These are phyloP conservation scores for Aleiodes alternator DNA, from an alignment of 2,888 invertebrate species.

Conservation along the genomic window DNA sequence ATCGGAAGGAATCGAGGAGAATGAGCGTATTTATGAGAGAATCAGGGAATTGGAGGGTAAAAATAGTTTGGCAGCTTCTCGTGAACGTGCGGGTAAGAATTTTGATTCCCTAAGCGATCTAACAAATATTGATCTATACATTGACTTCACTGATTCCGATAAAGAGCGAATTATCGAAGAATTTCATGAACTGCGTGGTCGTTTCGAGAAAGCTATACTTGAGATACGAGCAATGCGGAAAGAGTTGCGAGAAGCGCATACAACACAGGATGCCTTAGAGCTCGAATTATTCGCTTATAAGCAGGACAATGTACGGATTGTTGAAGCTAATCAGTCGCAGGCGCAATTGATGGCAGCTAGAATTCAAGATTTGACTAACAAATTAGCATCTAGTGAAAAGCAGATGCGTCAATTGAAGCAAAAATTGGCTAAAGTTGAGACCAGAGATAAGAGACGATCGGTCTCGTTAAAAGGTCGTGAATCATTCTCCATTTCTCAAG, in stretches of 20 bases:
- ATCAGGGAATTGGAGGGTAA: slow-evolving; percentile 85
- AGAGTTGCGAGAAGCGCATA: slow-evolving; percentile 87
- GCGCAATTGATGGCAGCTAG: slow-evolving; percentile 88
- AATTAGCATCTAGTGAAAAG: slow-evolving; percentile 87
- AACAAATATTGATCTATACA: slow-evolving; percentile 86
- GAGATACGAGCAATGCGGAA: slow-evolving; percentile 90
- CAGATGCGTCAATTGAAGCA: slow-evolving; percentile 87
- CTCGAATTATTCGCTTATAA: slow-evolving; percentile 85
- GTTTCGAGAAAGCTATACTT: slow-evolving; percentile 89
- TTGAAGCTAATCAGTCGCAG: slow-evolving; percentile 84
- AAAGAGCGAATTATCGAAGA: slow-evolving; percentile 88
- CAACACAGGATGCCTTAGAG: slow-evolving; percentile 87
- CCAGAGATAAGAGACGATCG: slow-evolving; percentile 86
- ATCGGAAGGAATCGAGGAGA: slow-evolving; percentile 85
- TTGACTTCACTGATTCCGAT: slow-evolving; percentile 84
- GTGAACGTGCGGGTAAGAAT: slow-evolving; percentile 81
- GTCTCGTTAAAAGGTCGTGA: slow-evolving; percentile 90
- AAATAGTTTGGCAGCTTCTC: slow-evolving; percentile 77
- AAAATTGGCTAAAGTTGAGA: slow-evolving; percentile 86
- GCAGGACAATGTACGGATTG: slow-evolving; percentile 82
- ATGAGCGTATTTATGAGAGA: slow-evolving; percentile 83
- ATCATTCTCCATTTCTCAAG: slow-evolving; percentile 87
- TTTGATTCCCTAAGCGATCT: slow-evolving; percentile 89
- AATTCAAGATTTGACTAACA: slow-evolving; percentile 89
- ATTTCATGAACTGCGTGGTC: slow-evolving; percentile 84